These are phyloP conservation scores for Ommatoiulus sabulosus DNA, from an alignment of 2,888 invertebrate species.

Conservation along the genomic window DNA sequence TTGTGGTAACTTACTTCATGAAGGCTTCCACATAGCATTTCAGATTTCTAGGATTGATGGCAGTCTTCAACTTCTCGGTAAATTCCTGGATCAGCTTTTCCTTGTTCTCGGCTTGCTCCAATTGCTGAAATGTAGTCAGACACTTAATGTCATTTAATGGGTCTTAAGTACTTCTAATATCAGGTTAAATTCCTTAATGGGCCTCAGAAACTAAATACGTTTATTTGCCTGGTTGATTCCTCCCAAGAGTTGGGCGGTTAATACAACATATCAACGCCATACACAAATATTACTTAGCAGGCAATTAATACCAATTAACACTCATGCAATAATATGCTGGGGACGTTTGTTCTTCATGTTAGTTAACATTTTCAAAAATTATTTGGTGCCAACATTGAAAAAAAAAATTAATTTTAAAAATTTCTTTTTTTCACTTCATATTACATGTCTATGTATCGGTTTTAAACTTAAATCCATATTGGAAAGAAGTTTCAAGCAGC, in stretches of 20 bases:
- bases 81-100: conserved; percentile 82
- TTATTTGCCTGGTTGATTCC: not conserved
- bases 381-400: not conserved
- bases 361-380: not conserved
- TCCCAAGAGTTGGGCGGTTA: not conserved
- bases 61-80: conserved; percentile 78
- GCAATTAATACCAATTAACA: conserved; percentile 28
- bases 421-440: too few relatives aligned
- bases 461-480: too few relatives aligned
- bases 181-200: not conserved
- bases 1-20: conserved; percentile 76
- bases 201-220: not conserved
- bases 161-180: not conserved
- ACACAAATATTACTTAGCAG: not conserved
- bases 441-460: too few relatives aligned
- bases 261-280: not conserved
- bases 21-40: conserved; percentile 85
- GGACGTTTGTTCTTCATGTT: not conserved
- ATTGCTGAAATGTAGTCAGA: conserved; percentile 60
- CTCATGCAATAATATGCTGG: not conserved
- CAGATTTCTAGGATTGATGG: conserved; percentile 84
- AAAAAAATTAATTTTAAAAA: too few relatives aligned
- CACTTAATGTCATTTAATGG: not conserved
- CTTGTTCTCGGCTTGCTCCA: conserved; percentile 67
- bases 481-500: too few relatives aligned